Base-by-base conservation (phyloP, 2,888 invertebrate species). In the Papilio gigon region DNA sequence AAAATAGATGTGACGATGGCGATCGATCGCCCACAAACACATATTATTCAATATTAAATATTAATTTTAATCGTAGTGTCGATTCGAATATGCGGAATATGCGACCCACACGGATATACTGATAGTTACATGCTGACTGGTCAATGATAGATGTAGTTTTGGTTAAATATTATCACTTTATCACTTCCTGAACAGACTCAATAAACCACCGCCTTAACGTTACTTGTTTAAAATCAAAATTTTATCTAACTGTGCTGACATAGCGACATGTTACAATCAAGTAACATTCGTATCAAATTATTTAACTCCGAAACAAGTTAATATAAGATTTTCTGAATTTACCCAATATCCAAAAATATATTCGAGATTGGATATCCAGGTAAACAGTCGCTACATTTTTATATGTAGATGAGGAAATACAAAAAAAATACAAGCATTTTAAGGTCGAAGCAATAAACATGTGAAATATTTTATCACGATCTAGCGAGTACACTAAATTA, bases 1-100 rank as follows among this genome's bases (percentile, higher is more conserved):
- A n/a, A n/a, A 87, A 87, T 86, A 88, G 82, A 80, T 64, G 79
- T 88, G 87, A 65, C 72, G 71, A 70, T 74, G 75, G 76, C 76
- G 73, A 77, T 77, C 68, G 75, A 72, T 75, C 79, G 71, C 86
- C 85, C 82, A 86, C 84, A 73, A 73, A 44, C 73, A 63, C 65
- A 71, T 77, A 74, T 77, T 77, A 80, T 80, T 76, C 72, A 78
- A 77, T 77, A 81, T 75, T 75, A 74, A 77, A 80, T 71, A 79
- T 81, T 80, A 82, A 81, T 78, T 76, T 75, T 75, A 76, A 79
- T 78, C 70, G 68, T 67, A 71, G 75, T 70, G 79, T 82, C 76
- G 79, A 82, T 85, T 84, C 81, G 79, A 79, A 80, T 72, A 67
- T 68, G 73, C 68, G n/a, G 79, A 79, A 80, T 72, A 67, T 71